phyloP scores from a whole-genome alignment of 2,888 invertebrate genomes.

The Drosophila antonietae region DNA sequence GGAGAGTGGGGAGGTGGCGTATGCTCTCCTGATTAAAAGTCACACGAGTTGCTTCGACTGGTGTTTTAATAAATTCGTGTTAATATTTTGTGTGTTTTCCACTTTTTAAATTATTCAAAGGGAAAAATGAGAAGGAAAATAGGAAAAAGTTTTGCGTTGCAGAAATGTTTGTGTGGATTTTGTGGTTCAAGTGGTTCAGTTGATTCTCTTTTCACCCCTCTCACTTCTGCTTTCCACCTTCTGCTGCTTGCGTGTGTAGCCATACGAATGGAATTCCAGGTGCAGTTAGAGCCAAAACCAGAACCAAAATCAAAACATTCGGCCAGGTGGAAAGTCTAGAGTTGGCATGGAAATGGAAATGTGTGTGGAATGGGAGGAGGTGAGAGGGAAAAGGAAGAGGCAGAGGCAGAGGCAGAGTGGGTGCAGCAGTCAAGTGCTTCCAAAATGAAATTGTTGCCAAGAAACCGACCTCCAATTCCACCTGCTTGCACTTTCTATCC shows the following conservation, averaged over 20 bases:
- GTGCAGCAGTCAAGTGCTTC: conserved; percentile 52
- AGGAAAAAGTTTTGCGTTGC: conserved; percentile 45
- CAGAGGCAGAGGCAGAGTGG: conserved; percentile 30
- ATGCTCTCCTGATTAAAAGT: background rate
- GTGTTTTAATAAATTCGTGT: conserved; percentile 61
- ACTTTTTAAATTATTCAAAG: conserved; percentile 53
- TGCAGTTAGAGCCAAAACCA: conserved; percentile 26
- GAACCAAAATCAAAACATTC: conserved; percentile 26
- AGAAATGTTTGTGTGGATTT: conserved; percentile 54
- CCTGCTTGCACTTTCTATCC: conserved; percentile 21
- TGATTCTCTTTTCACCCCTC: background rate
- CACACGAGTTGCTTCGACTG: conserved; percentile 23
- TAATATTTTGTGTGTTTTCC: conserved; percentile 53
- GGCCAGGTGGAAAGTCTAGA: conserved; percentile 39
- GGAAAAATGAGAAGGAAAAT: conserved; percentile 13
- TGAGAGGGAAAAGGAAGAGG: conserved; percentile 12
- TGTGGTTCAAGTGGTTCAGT: conserved; percentile 63
- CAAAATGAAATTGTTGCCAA: conserved; percentile 77
- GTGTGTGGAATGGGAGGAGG: conserved; percentile 19
- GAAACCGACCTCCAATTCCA: conserved; percentile 47
- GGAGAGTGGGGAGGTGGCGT: background rate
- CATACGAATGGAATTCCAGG: conserved; percentile 31
- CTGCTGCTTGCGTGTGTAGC: conserved; percentile 45
- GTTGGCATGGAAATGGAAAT: conserved; percentile 35
- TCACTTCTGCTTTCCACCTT: background rate